phyloP scores from a whole-genome alignment of 1,140 invertebrate species.

The Anastrepha obliqua region DNA sequence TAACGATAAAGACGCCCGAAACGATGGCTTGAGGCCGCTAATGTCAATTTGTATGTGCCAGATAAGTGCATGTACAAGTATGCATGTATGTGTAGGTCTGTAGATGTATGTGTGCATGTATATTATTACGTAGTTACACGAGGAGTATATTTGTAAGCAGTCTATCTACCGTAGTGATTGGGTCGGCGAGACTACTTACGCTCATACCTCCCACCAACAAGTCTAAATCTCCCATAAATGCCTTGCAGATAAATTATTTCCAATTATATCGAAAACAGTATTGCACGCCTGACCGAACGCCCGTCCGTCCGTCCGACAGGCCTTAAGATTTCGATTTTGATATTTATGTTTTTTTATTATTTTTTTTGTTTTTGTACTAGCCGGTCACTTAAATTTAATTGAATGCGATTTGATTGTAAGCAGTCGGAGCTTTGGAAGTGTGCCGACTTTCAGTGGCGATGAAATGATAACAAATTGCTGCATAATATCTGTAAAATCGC shows the following conservation, averaged over 20 bases:
- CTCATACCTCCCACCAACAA: neutral
- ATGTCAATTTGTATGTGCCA: neutral
- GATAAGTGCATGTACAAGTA: neutral
- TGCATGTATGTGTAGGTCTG: neutral
- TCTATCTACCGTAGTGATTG: neutral
- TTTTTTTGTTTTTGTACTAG: neutral
- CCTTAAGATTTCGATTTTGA: neutral
- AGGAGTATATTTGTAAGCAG: neutral
- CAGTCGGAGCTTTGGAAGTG: neutral
- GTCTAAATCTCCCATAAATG: neutral
- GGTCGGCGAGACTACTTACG: neutral
- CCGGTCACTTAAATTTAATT: neutral
- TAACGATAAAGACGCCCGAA: neutral
- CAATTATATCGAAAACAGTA: conserved; percentile 23
- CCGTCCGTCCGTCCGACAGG: neutral
- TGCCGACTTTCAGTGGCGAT: conserved; percentile 18
- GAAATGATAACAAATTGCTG: conserved; percentile 28
- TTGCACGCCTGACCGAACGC: neutral
- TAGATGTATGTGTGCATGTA: too few species aligned
- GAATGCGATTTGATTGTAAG: conserved; percentile 4
- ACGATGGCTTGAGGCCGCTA: neutral
- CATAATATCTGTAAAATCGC: conserved; percentile 16
- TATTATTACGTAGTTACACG: neutral
- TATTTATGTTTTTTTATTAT: neutral
- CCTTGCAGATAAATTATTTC: conserved; percentile 29